Base-by-base conservation (phyloP, 1,140 invertebrate species). In the Brachionus koreanus region DNA sequence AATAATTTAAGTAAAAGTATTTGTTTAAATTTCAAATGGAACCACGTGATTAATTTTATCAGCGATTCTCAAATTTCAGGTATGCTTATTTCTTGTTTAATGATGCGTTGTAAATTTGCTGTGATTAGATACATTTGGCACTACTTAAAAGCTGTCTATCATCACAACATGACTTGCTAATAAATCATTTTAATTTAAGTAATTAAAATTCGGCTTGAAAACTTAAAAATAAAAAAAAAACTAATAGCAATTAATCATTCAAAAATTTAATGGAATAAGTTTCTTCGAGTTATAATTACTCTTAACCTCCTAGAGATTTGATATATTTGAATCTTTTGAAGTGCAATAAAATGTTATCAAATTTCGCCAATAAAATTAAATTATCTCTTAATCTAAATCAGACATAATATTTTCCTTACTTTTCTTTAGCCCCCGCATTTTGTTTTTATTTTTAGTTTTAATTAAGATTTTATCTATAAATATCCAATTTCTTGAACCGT, bases 361-460 rank as follows among this genome's bases (percentile, higher is more conserved):
- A 69, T 69, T 69, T 69, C 65, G 33, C 49, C 49, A 57, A 57
- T 57, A 57, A 57, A 57, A 57, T 57, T 23, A 65, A 65, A 65
- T 65, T 33, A 65, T 65, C 63, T 65, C 63, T 65, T 65, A 65
- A 65, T 65, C 63, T 65, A 65, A 65, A 65, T 65, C 63, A 65
- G 63, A 57, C 49, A 19, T 57, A 19, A 57, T 57, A 57, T 57
- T 57, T 57, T 57, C 49, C 49, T 57, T 57, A 65, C 29, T 33
- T 65, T 65, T 65, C 29, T 65, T 65, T 25, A 25, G 33, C 33
- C 25, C 25, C 33, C 25, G 25, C 35, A 65, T n/a, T 65, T 65
- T n/a, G n/a, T 46, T n/a, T n/a, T 65, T 33, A 33, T 37, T n/a
- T n/a, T n/a, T 37, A 33, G 13, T 33, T 65, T 37, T 65, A 5